Evolutionary conservation across 2,888 invertebrate species (phyloP).

Genomic region (Eucera pruinosa): DNA sequence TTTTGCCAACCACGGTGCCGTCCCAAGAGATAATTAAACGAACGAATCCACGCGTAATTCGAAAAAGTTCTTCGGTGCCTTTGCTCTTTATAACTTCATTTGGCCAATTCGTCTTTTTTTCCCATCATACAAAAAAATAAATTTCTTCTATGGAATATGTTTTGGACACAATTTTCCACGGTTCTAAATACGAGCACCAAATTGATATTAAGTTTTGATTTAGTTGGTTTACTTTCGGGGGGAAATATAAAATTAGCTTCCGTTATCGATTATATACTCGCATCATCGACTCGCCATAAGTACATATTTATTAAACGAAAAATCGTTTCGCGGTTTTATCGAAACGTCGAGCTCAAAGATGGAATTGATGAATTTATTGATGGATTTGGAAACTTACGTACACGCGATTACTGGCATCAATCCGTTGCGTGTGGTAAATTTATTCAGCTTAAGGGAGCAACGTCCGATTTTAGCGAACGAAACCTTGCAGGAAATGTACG

Average conservation of each 20-base stretch:
- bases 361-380: slow-evolving; percentile 37
- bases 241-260: background rate
- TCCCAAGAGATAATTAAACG: slow-evolving; percentile 17
- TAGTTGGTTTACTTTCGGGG: background rate
- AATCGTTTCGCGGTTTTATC: background rate
- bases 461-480: slow-evolving; percentile 40
- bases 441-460: slow-evolving; percentile 47
- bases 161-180: background rate
- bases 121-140: background rate
- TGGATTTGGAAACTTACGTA: slow-evolving; percentile 21
- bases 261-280: slow-evolving; percentile 4
- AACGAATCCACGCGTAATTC: slow-evolving; percentile 20
- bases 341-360: background rate
- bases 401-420: background rate
- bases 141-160: background rate
- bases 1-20: slow-evolving; percentile 20
- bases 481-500: slow-evolving; percentile 55
- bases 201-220: slow-evolving; percentile 1
- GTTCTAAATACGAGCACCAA: background rate
- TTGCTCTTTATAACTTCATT: slow-evolving; percentile 6
- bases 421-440: slow-evolving; percentile 27
- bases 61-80: slow-evolving; percentile 33
- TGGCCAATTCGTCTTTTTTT: slow-evolving; percentile 11
- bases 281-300: background rate
- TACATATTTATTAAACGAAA: background rate